Evolutionary conservation across 2,797 vertebrate species (phyloP).

Genomic region (Sebastes alutus): DNA sequence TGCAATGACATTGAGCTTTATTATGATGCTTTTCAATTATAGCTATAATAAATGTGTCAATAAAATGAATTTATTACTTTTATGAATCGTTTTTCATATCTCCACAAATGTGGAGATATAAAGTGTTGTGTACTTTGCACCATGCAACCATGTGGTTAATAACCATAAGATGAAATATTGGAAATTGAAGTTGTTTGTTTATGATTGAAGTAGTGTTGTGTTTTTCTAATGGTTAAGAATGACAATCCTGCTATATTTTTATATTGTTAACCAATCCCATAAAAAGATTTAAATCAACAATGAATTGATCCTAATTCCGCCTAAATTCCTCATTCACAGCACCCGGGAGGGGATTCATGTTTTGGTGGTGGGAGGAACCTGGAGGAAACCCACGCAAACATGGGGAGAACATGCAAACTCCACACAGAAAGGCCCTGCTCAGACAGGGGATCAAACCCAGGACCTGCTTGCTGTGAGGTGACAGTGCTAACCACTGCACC

Average conservation of each 20-base stretch:
- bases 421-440: too few species aligned
- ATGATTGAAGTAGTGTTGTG: background rate
- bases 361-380: too few species aligned
- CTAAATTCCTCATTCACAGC: too few species aligned
- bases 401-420: too few species aligned
- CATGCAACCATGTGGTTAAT: background rate
- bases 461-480: too few species aligned
- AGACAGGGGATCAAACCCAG: too few species aligned
- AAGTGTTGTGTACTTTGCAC: background rate
- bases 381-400: too few species aligned
- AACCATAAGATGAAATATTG: background rate
- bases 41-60: slow-evolving; percentile 44
- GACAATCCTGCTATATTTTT: background rate
- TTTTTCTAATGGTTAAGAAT: background rate
- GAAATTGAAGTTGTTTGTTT: background rate
- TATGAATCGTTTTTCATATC: slow-evolving; percentile 32
- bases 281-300: too few species aligned
- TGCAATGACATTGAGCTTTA: slow-evolving; percentile 56
- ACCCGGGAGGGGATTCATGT: too few species aligned
- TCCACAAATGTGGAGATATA: slow-evolving; percentile 9
- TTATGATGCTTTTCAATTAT: slow-evolving; percentile 58
- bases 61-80: slow-evolving; percentile 26
- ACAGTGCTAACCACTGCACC: too few species aligned
- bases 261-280: background rate
- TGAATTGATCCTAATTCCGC: too few species aligned